Evolutionary conservation across 2,888 invertebrate genomes (phyloP), one percentile per base, ranked within the genome.

Genomic region (Timema cristinae): DNA sequence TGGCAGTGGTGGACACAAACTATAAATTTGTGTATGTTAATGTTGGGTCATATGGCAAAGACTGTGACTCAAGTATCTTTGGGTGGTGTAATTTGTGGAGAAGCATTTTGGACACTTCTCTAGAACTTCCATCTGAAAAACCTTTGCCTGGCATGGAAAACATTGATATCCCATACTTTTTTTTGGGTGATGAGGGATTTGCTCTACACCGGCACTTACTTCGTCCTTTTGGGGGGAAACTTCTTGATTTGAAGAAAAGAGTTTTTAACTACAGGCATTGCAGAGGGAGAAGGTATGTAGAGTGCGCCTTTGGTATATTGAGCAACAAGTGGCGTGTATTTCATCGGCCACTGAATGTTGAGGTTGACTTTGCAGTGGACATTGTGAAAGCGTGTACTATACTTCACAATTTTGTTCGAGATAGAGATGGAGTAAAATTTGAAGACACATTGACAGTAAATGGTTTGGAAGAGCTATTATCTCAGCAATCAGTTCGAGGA

Each of bases 291-390:
- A 69, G 78, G 52, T 77, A 75, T 51, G 75, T 79, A 13, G 76
- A 79, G 72, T 78, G 78, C 71, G 74, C 77, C 68, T 78, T 79
- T 73, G 77, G 78, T 13, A 78, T 79, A 74, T 73, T 78, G 2
- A 73, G 73, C 52, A 77, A 79, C 75, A 79, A 78, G 73, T 79
- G 78, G 77, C 71, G 79, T 73, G 79, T 80, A 72, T 78, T 79
- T 72, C 79, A 80, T 74, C 73, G 78, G 71, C 77, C 79, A 7
- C 48, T 71, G 13, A 72, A 73, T 68, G 67, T 73, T 16, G 47
- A 69, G 59, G 70, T 73, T 16, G 75, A 77, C 66, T 76, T 77
- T 73, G 75, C 76, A 61, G 72, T 74, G 7, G 69, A 72, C 61
- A 76, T 77, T 63, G 74, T 77, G 7, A 78, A 78, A 67, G 76